These are phyloP conservation scores for Percina caprodes DNA, from an alignment of 2,113 vertebrate species.

Conservation along the genomic window DNA sequence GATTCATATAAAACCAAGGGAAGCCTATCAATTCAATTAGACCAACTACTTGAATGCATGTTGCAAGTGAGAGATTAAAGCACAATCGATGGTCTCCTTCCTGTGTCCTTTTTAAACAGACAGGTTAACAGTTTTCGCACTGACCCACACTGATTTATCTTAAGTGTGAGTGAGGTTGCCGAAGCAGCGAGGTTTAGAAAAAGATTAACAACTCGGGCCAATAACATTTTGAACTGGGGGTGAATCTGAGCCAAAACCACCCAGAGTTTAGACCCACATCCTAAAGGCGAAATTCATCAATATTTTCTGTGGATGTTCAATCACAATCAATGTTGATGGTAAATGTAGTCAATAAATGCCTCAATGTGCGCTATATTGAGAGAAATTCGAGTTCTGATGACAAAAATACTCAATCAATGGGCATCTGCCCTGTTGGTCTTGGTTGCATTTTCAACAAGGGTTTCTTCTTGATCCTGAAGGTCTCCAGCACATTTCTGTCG, in stretches of 20 bases:
- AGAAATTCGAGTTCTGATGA: too few species aligned
- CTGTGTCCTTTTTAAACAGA: constrained; percentile 66
- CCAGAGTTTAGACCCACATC: constrained; percentile 27
- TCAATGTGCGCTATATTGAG: too few species aligned
- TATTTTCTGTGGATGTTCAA: too few species aligned
- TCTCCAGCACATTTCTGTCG: too few species aligned
- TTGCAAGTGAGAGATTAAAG: constrained; percentile 67
- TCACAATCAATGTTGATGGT: too few species aligned
- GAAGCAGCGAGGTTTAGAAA: constrained; percentile 50
- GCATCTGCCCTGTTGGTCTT: too few species aligned
- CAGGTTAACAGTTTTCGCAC: constrained; percentile 73
- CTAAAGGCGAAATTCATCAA: not conserved
- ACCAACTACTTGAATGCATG: constrained; percentile 29
- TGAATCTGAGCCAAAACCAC: not conserved
- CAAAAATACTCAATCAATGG: too few species aligned
- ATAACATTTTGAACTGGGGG: constrained; percentile 34
- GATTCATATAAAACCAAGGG: constrained; percentile 45
- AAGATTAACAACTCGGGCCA: constrained; percentile 58
- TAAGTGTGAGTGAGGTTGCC: constrained; percentile 49
- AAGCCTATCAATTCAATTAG: constrained; percentile 48
- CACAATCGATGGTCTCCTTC: constrained; percentile 64
- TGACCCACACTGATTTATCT: constrained; percentile 67
- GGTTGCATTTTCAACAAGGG: too few species aligned
- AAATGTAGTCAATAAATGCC: too few species aligned
- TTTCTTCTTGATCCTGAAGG: too few species aligned